Conservation (phyloP, 2,113 vertebrate species). For the Delphinapterus leucas region DNA sequence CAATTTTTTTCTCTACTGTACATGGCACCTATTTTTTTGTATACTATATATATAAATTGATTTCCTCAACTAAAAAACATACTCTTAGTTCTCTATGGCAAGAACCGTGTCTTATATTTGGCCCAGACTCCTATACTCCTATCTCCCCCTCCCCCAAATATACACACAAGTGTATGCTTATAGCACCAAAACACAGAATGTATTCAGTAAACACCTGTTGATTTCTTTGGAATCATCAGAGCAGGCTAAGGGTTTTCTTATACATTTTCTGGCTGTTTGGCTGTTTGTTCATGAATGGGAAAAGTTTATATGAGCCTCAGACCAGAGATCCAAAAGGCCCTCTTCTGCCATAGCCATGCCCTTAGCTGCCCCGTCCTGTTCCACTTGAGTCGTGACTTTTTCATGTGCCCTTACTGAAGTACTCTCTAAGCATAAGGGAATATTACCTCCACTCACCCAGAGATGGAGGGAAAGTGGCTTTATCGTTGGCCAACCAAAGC, state of each 20-base stretch:
- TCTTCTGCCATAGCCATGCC: not conserved
- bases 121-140: not conserved
- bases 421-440: constrained; percentile 31
- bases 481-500: constrained; percentile 57
- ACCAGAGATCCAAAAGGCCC: not conserved
- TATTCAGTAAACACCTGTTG: constrained; percentile 35
- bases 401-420: constrained; percentile 20
- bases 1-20: not conserved
- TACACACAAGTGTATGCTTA: not conserved
- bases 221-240: constrained; percentile 8
- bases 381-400: constrained; percentile 33
- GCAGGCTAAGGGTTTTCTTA: not conserved
- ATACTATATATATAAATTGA: not conserved
- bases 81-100: constrained; percentile 29
- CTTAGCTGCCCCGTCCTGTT: constrained; percentile 7
- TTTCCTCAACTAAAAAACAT: constrained; percentile 35
- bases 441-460: not conserved
- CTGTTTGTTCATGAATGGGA: constrained; percentile 10
- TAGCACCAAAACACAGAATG: constrained; percentile 17
- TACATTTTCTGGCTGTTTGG: not conserved
- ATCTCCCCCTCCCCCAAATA: not conserved
- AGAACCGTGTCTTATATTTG: constrained; percentile 8
- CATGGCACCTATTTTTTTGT: not conserved
- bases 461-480: constrained; percentile 47
- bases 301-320: not conserved